These are phyloP conservation scores for Pristionchus fissidentatus DNA, from an alignment of 2,888 invertebrate genomes.

Conservation along the genomic window DNA sequence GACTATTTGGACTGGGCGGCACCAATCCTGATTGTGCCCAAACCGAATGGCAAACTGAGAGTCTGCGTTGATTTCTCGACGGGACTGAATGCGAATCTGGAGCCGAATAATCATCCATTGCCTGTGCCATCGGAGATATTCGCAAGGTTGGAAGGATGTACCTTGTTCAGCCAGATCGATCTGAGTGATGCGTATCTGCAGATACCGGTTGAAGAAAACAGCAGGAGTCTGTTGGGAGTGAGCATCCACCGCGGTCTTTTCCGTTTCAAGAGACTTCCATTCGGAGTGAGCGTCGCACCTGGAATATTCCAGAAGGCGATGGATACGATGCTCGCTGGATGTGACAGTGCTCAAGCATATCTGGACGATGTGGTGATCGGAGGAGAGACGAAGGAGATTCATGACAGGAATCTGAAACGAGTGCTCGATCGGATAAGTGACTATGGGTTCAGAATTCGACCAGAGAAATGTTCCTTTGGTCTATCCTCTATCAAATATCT, in stretches of 20 bases:
- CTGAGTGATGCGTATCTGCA: neutral
- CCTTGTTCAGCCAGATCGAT: neutral
- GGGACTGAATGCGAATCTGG: neutral
- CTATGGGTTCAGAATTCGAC: constrained; percentile 55
- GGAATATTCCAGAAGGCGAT: neutral
- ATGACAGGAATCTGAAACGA: neutral
- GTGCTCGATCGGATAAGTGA: neutral
- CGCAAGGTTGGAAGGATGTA: neutral
- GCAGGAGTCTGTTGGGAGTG: neutral
- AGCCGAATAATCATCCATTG: neutral
- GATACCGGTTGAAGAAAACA: neutral
- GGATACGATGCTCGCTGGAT: neutral
- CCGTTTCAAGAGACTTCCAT: neutral
- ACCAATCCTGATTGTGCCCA: neutral
- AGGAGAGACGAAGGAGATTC: neutral
- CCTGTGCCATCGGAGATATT: neutral
- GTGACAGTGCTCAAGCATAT: neutral
- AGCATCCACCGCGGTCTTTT: neutral
- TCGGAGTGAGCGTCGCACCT: neutral
- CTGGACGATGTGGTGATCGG: neutral
- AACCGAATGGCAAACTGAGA: neutral
- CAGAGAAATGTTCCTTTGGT: constrained; percentile 60
- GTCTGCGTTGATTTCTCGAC: constrained; percentile 4
- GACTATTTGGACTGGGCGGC: neutral
- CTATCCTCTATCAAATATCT: constrained; percentile 54